A percentile compares a stretch with the other conserved stretches of the same genome.
phyloP scores from a whole-genome alignment of 2,797 vertebrate genomes.

The Octomys mimax region DNA sequence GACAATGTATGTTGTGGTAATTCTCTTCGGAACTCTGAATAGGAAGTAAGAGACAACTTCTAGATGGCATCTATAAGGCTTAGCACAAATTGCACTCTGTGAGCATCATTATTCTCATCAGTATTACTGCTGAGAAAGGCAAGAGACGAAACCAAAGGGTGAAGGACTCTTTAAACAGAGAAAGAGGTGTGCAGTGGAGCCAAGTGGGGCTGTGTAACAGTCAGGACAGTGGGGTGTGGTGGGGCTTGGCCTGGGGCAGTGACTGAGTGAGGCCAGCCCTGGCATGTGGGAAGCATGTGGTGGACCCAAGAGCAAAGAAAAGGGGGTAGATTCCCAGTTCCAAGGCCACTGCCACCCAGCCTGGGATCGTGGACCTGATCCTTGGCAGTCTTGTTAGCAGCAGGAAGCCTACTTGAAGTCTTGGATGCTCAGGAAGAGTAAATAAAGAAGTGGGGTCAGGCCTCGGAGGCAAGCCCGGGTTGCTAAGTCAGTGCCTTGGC shows the following conservation, averaged over 20 bases:
- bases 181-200: fast-evolving
- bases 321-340: fast-evolving
- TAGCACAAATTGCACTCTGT: not conserved
- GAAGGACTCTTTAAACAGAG: not conserved
- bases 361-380: not conserved
- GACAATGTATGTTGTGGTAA: not conserved
- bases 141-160: not conserved
- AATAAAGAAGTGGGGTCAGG: fast-evolving
- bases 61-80: not conserved
- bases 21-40: not conserved
- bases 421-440: not conserved
- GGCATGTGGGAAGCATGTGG: not conserved
- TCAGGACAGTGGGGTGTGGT: not conserved
- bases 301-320: not conserved
- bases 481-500: not conserved
- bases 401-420: conserved; percentile 45
- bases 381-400: not conserved
- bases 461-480: not conserved
- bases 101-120: not conserved
- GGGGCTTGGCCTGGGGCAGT: not conserved
- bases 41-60: not conserved
- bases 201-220: not conserved
- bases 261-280: not conserved
- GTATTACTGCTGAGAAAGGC: not conserved
- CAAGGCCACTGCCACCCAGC: not conserved